phyloP scores from a whole-genome alignment of 2,888 invertebrate species.

The Spialia ferax region DNA sequence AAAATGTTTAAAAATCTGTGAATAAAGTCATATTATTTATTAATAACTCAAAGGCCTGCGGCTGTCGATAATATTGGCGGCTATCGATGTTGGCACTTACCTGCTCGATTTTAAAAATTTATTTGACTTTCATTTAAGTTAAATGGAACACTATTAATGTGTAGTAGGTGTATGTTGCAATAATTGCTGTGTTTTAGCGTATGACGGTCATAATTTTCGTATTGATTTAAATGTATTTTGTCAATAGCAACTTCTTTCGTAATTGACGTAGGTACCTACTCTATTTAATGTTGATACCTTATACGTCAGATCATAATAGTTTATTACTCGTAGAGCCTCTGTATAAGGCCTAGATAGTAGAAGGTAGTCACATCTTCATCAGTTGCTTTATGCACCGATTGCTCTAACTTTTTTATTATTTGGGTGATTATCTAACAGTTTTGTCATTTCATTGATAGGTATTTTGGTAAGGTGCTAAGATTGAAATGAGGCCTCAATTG shows the following conservation, averaged over 20 bases:
- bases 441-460: too few relatives aligned
- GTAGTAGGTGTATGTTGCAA: conserved; percentile 21
- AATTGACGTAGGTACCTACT: too few relatives aligned
- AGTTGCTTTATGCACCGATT: too few relatives aligned
- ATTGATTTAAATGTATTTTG: conserved; percentile 13
- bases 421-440: too few relatives aligned
- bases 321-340: too few relatives aligned
- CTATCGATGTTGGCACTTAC: neutral
- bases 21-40: neutral
- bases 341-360: too few relatives aligned
- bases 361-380: too few relatives aligned
- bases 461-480: too few relatives aligned
- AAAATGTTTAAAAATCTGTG: neutral
- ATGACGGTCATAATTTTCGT: conserved; percentile 12
- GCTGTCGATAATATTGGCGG: neutral
- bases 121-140: conserved; percentile 11
- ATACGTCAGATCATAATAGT: neutral
- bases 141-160: conserved; percentile 8
- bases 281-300: neutral
- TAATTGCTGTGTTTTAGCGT: conserved; percentile 12
- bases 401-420: too few relatives aligned
- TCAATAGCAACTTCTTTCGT: conserved; percentile 2
- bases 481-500: neutral
- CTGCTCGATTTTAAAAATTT: neutral
- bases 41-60: neutral